Percentiles rank a stretch among this genome's conserved stretches.
phyloP scores from a whole-genome alignment of 2,888 invertebrate genomes.

The Archips crataeganus region DNA sequence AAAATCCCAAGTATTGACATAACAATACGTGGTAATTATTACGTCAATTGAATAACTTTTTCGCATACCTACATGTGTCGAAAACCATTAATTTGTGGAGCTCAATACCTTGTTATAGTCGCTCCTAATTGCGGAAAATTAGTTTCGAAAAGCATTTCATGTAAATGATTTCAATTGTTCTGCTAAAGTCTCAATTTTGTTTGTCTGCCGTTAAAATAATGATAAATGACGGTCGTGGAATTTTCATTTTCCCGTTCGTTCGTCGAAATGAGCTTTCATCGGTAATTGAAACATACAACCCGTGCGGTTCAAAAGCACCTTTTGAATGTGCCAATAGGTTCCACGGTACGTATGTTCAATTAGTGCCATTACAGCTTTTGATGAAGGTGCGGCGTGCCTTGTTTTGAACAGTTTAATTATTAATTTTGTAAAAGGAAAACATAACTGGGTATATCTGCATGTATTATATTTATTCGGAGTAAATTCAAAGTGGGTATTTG shows the following conservation, averaged over 20 bases:
- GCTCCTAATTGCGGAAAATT: slow-evolving; percentile 23
- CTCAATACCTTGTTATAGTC: background rate
- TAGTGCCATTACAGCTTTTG: slow-evolving; percentile 6
- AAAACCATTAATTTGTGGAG: slow-evolving; percentile 4
- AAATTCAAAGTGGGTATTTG: background rate
- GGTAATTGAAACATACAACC: slow-evolving; percentile 21
- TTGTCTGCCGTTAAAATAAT: slow-evolving; percentile 51
- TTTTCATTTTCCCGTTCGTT: slow-evolving; percentile 50
- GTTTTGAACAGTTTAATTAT: background rate
- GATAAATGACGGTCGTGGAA: slow-evolving; percentile 52
- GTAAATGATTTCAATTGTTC: slow-evolving; percentile 19
- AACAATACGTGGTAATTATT: background rate
- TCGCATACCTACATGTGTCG: background rate
- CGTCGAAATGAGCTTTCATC: slow-evolving; percentile 45
- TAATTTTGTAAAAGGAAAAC: background rate
- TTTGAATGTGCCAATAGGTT: slow-evolving; percentile 11
- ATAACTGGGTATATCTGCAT: too few species aligned
- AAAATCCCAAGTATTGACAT: background rate
- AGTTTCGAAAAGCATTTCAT: slow-evolving; percentile 32
- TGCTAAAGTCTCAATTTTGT: slow-evolving; percentile 48
- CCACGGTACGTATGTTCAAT: background rate
- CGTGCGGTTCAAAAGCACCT: slow-evolving; percentile 14
- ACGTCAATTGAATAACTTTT: background rate
- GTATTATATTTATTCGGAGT: background rate
- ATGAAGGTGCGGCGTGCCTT: background rate